Base-by-base conservation (phyloP, 2,113 vertebrate species). In the Calidris pugnax region DNA sequence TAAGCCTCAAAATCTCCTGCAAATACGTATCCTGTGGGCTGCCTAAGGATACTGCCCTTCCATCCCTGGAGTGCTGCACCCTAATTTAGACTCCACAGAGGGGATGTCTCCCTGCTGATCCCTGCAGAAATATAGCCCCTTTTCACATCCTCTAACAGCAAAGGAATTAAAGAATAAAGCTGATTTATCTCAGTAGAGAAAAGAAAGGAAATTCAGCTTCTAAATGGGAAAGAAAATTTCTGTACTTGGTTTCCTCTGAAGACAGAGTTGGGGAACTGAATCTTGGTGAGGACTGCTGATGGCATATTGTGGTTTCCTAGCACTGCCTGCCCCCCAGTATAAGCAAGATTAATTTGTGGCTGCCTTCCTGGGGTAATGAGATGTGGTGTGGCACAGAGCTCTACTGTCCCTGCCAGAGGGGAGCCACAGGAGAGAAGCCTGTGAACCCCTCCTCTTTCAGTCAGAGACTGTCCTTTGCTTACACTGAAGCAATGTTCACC, bases 1-100 rank as follows among this genome's bases (percentile, higher is more conserved):
- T 91, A 96, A 92, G 35, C 48, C 55, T 97, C 77, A 96, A 87
- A 95, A 87, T 94, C 83, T 92, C 13, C 79, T 87, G 35, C 51
- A 94, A 95, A 85, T 83, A 47, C 21, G 27, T 82, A 78, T 75
- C 35, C 53, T 37, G 6, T 79, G 59, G 66, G 27, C 56, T 76
- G 73, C 35, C 45, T 48, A 37, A 63, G 50, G 56, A 45, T 85
- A 85, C 66, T 79, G 10, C 18, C 37, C 69, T 57, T 95, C 57
- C 2, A 8, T 75, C n/a, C 23, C 67, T 51, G 27, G 22, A 75
- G 27, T 35, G 13, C 17, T 83, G 75, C 81, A 81, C 81, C 81
- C 68, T 69, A 89, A 91, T 76, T 93, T 87, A 74, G 73, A 66
- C 41, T 79, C 66, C n/a, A 59, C 33, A 82, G 60, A 82, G 2